These are phyloP conservation scores for Nomada flava DNA, from an alignment of 2,888 invertebrate genomes.

Conservation along the genomic window DNA sequence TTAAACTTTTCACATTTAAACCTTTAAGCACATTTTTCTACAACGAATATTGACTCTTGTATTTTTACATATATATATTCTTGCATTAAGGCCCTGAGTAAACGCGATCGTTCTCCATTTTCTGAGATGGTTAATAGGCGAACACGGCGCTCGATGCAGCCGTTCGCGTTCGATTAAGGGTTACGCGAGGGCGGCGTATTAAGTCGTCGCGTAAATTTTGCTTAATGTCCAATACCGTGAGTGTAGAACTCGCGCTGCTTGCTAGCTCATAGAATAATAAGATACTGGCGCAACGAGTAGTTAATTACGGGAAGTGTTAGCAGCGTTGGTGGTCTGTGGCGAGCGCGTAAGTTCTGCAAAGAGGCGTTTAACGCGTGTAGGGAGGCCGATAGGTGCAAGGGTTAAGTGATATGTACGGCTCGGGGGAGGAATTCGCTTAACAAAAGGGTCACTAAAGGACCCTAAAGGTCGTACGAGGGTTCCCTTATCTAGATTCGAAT, in stretches of 20 bases:
- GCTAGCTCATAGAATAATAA: conserved; percentile 51
- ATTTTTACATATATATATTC: neutral
- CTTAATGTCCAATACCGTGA: conserved; percentile 33
- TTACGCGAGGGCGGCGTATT: conserved; percentile 7
- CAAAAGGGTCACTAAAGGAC: conserved; percentile 67
- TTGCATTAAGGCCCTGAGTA: neutral
- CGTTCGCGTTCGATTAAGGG: conserved; percentile 37
- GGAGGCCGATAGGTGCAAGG: conserved; percentile 59
- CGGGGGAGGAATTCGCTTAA: conserved; percentile 64
- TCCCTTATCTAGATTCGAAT: conserved; percentile 71
- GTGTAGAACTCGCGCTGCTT: conserved; percentile 5
- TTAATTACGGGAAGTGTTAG: conserved; percentile 60
- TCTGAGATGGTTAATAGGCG: conserved; percentile 7
- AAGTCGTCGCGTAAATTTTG: conserved; percentile 47
- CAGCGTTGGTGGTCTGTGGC: conserved; percentile 34
- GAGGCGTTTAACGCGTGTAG: conserved; percentile 59
- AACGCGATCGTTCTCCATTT: conserved; percentile 1
- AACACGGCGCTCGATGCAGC: neutral
- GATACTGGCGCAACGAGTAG: conserved; percentile 56
- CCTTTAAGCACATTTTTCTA: conserved; percentile 5
- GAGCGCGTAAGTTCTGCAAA: conserved; percentile 52
- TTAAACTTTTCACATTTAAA: neutral
- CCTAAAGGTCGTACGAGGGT: conserved; percentile 62
- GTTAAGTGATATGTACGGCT: conserved; percentile 69
- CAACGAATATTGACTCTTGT: conserved; percentile 1